Base-by-base conservation (phyloP, 2,888 invertebrate species). In the Gastracanthus pulcherrimus region DNA sequence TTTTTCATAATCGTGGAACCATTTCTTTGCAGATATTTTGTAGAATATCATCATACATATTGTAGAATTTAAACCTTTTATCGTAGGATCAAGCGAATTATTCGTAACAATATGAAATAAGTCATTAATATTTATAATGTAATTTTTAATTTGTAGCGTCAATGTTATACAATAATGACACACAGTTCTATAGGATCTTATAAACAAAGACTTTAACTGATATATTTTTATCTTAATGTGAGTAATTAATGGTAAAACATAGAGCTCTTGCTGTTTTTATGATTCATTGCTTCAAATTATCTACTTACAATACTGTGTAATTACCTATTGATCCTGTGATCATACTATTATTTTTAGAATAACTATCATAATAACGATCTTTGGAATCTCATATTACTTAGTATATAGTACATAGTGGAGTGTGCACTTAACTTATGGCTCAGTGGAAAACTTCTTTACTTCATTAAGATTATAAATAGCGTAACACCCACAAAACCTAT, bases 311-410 rank as follows among this genome's bases (percentile, higher is more conserved):
- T 23, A 31, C n/a, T 29, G 16, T 74, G 58, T 72, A 58, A 74
- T 60, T 51, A 60, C n/a, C 66, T 26, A 67, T 70, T 75, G 67
- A 55, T 66, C 38, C 19, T 58, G n/a, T 51, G 34, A 72, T 66
- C 51, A 51, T 36, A 34, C 29, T 23, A 66, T 72, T 64, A 72
- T 66, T 66, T 64, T 41, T 66, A 70, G 51, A 62, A 69, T 36
- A 0, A 31, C 36, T 41, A 70, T 70, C 31, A 66, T 51, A 58
- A 31, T 64, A 36, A 75, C 55, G 55, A 55, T 23, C 55, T 55
- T 13, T 55, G 23, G 26, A 71, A 36, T 29, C n/a, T n/a, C n/a
- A 29, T 23, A 26, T 26, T 19, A 55, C 16, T 51, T 11, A 13
- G 45, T 45, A 45, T 45, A 45, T 2, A 26, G 3, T 34, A 23